Evolutionary conservation across 2,888 invertebrate genomes (phyloP).

Genomic region (Syritta pipiens): DNA sequence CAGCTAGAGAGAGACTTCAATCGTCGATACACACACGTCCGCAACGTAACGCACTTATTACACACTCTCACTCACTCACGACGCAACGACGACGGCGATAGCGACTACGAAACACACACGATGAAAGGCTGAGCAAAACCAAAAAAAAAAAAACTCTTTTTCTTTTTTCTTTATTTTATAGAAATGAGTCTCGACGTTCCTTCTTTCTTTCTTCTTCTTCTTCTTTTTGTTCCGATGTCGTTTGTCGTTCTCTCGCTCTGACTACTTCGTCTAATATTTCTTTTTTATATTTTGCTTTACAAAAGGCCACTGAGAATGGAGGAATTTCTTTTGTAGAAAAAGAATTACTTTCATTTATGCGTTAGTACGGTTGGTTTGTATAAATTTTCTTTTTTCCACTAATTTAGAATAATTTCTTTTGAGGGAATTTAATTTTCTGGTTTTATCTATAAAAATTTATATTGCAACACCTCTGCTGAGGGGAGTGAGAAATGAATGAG

Average conservation of each 20-base stretch:
- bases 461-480: slow-evolving; percentile 59
- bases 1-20: slow-evolving; percentile 32
- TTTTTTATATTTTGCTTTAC: slow-evolving; percentile 62
- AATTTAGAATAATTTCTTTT: slow-evolving; percentile 36
- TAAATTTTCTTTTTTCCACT: slow-evolving; percentile 29
- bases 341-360: slow-evolving; percentile 20
- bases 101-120: neutral
- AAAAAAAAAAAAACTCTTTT: slow-evolving; percentile 17
- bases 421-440: slow-evolving; percentile 36
- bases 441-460: slow-evolving; percentile 61
- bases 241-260: slow-evolving; percentile 45
- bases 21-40: neutral
- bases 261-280: slow-evolving; percentile 43
- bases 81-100: no score
- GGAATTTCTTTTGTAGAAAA: slow-evolving; percentile 57
- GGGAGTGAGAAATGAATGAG: slow-evolving; percentile 63
- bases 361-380: slow-evolving; percentile 5
- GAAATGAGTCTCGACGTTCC: slow-evolving; percentile 42
- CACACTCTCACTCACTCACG: neutral
- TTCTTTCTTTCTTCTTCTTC: slow-evolving; percentile 36
- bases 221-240: slow-evolving; percentile 28
- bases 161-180: no score
- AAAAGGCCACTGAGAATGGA: slow-evolving; percentile 67
- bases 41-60: no score
- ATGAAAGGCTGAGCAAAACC: slow-evolving; percentile 15